A percentile compares a stretch with the other conserved stretches of the same genome.
Evolutionary conservation across 2,797 vertebrate genomes (phyloP).

Genomic region (Sebastes trivittatus): DNA sequence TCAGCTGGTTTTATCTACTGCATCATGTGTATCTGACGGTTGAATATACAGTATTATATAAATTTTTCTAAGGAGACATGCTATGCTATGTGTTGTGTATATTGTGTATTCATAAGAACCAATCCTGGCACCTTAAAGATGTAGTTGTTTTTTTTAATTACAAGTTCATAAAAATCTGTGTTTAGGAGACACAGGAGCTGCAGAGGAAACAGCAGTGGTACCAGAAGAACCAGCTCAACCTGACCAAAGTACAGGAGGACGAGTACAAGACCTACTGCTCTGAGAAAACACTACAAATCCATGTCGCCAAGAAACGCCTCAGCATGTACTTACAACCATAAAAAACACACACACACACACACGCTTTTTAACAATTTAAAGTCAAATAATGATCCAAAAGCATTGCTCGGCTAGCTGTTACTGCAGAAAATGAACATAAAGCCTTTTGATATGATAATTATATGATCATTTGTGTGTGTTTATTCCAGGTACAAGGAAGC

Average conservation of each 20-base stretch:
- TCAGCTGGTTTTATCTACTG: too few species aligned
- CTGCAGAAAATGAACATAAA: background rate
- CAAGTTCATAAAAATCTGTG: background rate
- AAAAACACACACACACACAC: constrained; percentile 6
- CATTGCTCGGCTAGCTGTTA: background rate
- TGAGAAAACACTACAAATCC: constrained; percentile 79
- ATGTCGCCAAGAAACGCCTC: constrained; percentile 76
- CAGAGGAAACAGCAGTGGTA: constrained; percentile 83
- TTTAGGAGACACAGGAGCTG: constrained; percentile 83
- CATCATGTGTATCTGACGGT: too few species aligned
- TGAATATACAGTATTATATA: too few species aligned
- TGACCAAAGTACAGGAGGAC: constrained; percentile 70
- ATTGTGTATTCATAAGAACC: background rate
- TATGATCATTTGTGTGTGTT: background rate
- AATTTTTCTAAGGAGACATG: too few species aligned
- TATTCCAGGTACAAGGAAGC: constrained; percentile 80
- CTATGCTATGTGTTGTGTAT: background rate
- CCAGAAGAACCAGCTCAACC: constrained; percentile 75
- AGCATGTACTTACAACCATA: constrained; percentile 69
- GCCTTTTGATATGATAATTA: background rate
- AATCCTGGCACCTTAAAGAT: background rate
- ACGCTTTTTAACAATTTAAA: background rate
- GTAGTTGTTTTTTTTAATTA: background rate
- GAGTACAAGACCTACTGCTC: constrained; percentile 77
- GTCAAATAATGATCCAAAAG: background rate